phyloP scores from a whole-genome alignment of 53 echinoderm and acorn worm genomes.

The Henricia sp. region DNA sequence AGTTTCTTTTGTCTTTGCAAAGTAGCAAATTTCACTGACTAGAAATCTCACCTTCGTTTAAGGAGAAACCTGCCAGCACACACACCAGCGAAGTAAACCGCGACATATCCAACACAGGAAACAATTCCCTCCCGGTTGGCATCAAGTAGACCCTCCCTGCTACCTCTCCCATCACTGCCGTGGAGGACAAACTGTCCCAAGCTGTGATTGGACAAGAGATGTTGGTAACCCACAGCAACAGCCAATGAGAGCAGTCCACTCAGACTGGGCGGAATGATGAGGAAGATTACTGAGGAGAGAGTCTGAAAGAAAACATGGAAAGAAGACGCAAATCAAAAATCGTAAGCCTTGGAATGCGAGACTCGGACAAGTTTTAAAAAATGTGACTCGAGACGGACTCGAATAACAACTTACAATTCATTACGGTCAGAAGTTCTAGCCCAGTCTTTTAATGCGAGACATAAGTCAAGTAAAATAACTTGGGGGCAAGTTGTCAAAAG shows the following conservation, averaged over 20 bases:
- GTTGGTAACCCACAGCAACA: constrained; percentile 76
- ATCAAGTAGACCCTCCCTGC: constrained; percentile 78
- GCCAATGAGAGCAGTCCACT: constrained; percentile 72
- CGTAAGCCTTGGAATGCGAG: neutral
- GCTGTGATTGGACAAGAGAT: constrained; percentile 71
- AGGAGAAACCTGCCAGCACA: constrained; percentile 81
- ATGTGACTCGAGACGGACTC: neutral
- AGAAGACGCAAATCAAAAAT: constrained; percentile 2
- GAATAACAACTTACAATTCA: too few relatives aligned
- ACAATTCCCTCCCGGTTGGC: constrained; percentile 89
- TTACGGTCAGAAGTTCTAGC: too few relatives aligned
- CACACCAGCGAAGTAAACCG: constrained; percentile 89
- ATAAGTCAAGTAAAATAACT: too few relatives aligned
- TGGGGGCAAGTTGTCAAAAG: too few relatives aligned
- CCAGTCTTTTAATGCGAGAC: too few relatives aligned
- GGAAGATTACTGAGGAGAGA: constrained; percentile 64
- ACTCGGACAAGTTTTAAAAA: neutral
- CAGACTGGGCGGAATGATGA: constrained; percentile 62
- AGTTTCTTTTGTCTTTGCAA: too few relatives aligned
- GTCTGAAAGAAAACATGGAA: constrained; percentile 61
- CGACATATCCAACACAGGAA: constrained; percentile 82
- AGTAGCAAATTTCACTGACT: neutral
- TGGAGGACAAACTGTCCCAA: constrained; percentile 78
- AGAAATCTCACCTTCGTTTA: constrained; percentile 64
- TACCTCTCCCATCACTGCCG: constrained; percentile 76